These are phyloP conservation scores for Sebastes schlegelii DNA, from an alignment of 2,113 vertebrate species.

Conservation along the genomic window DNA sequence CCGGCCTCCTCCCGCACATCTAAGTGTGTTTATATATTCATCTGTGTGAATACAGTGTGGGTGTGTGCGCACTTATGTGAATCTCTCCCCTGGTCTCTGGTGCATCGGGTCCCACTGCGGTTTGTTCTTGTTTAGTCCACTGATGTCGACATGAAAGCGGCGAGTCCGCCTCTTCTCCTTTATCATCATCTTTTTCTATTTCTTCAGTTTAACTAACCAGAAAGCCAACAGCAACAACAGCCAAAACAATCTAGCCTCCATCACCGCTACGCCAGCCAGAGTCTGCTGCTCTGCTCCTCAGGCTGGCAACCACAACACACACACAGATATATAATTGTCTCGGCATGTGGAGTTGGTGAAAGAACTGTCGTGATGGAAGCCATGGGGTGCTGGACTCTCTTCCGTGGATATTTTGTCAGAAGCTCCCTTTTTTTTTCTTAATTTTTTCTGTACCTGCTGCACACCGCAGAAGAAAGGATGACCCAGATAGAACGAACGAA, in stretches of 20 bases:
- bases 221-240: constrained; percentile 28
- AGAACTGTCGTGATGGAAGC: constrained; percentile 32
- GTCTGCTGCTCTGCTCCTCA: constrained; percentile 34
- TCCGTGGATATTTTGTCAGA: constrained; percentile 37
- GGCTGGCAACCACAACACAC: constrained; percentile 47
- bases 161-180: background rate
- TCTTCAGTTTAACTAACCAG: constrained; percentile 16
- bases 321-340: constrained; percentile 25
- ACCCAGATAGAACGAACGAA: constrained; percentile 68
- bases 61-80: background rate
- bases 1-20: constrained; percentile 35
- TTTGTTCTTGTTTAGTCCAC: constrained; percentile 27
- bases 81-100: constrained; percentile 8
- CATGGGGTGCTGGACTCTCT: constrained; percentile 37
- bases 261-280: constrained; percentile 11
- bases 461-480: constrained; percentile 65
- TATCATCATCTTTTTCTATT: background rate
- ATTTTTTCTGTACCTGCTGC: constrained; percentile 55
- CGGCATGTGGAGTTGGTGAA: constrained; percentile 23
- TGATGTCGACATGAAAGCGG: constrained; percentile 51
- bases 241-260: constrained; percentile 37
- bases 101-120: constrained; percentile 23
- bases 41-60: background rate
- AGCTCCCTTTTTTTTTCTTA: background rate
- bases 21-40: constrained; percentile 29